phyloP scores from a whole-genome alignment of 2,888 invertebrate genomes.

The Labia minor region DNA sequence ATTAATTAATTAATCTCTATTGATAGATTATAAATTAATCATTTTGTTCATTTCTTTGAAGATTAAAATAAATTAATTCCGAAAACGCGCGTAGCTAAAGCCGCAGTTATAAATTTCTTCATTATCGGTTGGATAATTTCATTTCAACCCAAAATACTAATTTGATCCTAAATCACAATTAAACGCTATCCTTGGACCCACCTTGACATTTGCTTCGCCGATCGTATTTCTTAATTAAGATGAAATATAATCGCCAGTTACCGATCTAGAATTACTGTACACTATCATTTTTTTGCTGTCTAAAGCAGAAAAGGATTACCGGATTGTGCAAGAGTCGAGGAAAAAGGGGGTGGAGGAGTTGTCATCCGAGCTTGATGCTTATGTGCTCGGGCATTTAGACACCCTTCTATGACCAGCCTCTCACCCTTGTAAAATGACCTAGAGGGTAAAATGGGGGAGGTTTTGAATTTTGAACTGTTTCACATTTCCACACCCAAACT shows the following conservation, averaged over 20 bases:
- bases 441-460: no score
- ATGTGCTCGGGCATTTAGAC: no score
- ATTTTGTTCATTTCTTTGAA: no score
- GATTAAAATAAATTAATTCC: no score
- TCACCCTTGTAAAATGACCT: no score
- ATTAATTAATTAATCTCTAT: no score
- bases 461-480: background rate
- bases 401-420: no score
- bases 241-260: background rate
- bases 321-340: background rate
- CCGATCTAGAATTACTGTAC: background rate
- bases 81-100: no score
- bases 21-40: no score
- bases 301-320: background rate
- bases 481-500: background rate
- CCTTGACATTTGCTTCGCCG: background rate
- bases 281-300: background rate
- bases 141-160: no score
- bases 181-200: constrained; percentile 3
- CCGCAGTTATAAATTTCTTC: no score
- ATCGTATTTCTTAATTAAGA: constrained; percentile 13
- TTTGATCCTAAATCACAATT: background rate
- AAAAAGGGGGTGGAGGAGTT: background rate
- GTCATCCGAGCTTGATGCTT: background rate
- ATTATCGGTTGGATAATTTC: no score